Evolutionary conservation across 2,797 vertebrate species (phyloP).

Genomic region (Gephyroberyx darwinii): DNA sequence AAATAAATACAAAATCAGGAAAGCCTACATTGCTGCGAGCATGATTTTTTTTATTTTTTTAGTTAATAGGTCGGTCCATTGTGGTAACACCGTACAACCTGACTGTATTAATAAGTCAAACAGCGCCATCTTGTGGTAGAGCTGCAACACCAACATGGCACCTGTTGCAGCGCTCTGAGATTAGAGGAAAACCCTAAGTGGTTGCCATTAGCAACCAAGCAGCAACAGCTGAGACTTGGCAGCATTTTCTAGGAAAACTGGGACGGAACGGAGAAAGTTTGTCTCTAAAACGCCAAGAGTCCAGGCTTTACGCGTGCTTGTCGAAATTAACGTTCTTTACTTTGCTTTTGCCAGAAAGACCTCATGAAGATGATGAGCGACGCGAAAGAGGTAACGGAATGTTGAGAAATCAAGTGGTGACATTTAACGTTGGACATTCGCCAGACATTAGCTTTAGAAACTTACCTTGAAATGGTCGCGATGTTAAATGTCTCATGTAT

Average conservation of each 20-base stretch:
- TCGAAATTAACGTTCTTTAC: background rate
- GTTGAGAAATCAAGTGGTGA: too few species aligned
- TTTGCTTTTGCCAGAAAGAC: conserved; percentile 53
- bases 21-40: background rate
- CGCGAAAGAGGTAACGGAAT: conserved; percentile 63
- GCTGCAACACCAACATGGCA: background rate
- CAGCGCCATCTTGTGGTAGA: conserved; percentile 52
- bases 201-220: conserved; percentile 63
- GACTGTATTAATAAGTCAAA: background rate
- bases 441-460: too few species aligned
- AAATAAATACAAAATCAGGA: background rate
- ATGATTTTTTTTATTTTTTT: too few species aligned
- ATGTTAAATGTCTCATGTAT: too few species aligned
- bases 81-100: background rate
- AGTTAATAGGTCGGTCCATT: too few species aligned
- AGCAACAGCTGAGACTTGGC: conserved; percentile 4
- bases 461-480: too few species aligned
- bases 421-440: too few species aligned
- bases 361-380: conserved; percentile 46
- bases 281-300: background rate
- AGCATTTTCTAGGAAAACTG: too few species aligned
- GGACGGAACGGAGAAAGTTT: too few species aligned
- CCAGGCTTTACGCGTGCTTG: too few species aligned
- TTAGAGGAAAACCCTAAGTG: background rate
- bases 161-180: background rate